These are phyloP conservation scores for Patella caerulea DNA, from an alignment of 2,888 invertebrate genomes.

Conservation along the genomic window DNA sequence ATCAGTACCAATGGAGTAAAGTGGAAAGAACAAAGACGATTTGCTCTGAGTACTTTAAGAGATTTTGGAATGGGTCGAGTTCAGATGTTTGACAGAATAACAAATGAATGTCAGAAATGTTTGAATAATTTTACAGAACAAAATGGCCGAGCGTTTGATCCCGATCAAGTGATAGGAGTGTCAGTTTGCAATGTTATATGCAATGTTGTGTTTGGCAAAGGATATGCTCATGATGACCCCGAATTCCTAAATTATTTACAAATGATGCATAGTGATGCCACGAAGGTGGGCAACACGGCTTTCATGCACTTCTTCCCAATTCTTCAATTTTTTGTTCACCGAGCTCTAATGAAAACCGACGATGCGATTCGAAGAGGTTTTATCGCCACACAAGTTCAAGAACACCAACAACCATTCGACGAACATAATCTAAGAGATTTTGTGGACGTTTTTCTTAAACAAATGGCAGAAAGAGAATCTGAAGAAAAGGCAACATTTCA, in stretches of 20 bases:
- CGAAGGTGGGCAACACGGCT: not conserved
- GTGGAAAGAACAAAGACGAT: slow-evolving; percentile 25
- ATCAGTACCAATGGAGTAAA: not conserved
- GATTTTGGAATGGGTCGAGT: slow-evolving; percentile 25
- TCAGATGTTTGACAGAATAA: slow-evolving; percentile 13
- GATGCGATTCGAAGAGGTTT: not conserved
- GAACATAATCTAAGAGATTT: slow-evolving; percentile 23
- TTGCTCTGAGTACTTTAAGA: slow-evolving; percentile 16
- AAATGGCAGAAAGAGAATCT: slow-evolving; percentile 16
- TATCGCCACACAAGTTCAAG: not conserved
- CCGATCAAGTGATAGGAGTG: not conserved
- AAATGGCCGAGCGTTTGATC: slow-evolving; percentile 5
- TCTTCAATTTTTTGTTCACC: not conserved
- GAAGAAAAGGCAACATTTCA: not conserved
- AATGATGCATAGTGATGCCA: not conserved
- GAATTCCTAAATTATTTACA: slow-evolving; percentile 13
- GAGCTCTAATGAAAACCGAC: not conserved
- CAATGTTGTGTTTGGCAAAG: slow-evolving; percentile 16
- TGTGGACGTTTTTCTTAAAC: slow-evolving; percentile 31
- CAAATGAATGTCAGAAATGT: slow-evolving; percentile 8
- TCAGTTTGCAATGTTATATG: slow-evolving; percentile 22
- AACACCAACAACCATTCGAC: not conserved
- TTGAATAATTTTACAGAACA: slow-evolving; percentile 1
- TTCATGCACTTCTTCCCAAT: slow-evolving; percentile 12
- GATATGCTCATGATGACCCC: slow-evolving; percentile 16